phyloP scores from a whole-genome alignment of 2,113 vertebrate genomes.

The Gyps fulvus region DNA sequence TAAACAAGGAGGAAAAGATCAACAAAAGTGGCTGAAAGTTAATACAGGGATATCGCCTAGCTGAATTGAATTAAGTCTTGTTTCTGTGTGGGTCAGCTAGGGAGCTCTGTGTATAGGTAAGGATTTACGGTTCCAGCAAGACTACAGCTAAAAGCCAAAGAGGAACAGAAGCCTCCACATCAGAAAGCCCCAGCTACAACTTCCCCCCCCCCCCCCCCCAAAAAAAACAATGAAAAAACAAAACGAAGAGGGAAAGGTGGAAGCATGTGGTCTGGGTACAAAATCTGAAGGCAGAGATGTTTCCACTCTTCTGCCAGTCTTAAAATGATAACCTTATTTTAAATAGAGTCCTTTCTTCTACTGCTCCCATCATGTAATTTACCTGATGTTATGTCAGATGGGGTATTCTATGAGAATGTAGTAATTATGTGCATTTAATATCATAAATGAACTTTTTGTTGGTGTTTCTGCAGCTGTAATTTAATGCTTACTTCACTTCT shows the following conservation, averaged over 20 bases:
- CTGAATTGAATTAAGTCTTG: conserved; percentile 48
- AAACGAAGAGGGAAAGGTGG: background rate
- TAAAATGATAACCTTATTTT: background rate
- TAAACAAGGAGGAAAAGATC: conserved; percentile 57
- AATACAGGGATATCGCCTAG: conserved; percentile 16
- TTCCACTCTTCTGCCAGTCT: background rate
- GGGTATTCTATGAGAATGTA: background rate
- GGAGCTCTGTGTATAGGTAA: background rate
- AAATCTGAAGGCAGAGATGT: background rate
- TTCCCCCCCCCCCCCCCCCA: accelerated
- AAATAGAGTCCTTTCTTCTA: background rate
- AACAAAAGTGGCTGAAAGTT: conserved; percentile 45
- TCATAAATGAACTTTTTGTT: background rate
- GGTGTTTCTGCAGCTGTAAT: background rate
- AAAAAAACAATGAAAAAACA: background rate
- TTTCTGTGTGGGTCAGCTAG: background rate
- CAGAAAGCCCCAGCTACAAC: background rate
- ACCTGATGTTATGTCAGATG: background rate
- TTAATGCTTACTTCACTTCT: background rate
- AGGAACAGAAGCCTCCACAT: background rate
- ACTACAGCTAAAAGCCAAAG: background rate
- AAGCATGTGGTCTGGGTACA: background rate
- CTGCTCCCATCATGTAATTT: background rate
- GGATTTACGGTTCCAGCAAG: background rate
- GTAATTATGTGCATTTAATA: background rate